Evolutionary conservation across 2,888 invertebrate genomes (phyloP).

Genomic region (Galerucella calmariensis): DNA sequence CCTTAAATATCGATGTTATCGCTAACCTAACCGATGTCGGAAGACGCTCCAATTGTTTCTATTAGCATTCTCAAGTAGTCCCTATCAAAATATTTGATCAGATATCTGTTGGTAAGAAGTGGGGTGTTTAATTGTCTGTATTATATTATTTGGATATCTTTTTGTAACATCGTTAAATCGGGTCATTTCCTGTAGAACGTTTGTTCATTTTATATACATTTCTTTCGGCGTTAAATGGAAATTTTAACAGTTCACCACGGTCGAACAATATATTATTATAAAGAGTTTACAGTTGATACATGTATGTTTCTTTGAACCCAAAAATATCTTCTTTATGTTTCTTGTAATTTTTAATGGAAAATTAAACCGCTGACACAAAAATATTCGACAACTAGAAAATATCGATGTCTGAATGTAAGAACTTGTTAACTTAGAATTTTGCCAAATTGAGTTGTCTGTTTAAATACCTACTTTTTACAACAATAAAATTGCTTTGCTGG

Average conservation of each 20-base stretch:
- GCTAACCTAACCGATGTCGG: slow-evolving; percentile 10
- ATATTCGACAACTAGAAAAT: too few species aligned
- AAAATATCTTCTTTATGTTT: too few species aligned
- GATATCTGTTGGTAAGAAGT: slow-evolving; percentile 40
- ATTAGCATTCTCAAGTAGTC: slow-evolving; percentile 46
- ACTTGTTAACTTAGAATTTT: too few species aligned
- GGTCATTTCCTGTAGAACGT: slow-evolving; percentile 42
- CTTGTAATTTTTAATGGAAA: too few species aligned
- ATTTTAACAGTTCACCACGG: background rate
- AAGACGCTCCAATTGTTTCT: slow-evolving; percentile 40
- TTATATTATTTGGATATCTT: slow-evolving; percentile 48
- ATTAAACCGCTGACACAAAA: too few species aligned
- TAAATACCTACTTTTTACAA: too few species aligned
- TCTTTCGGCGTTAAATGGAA: background rate
- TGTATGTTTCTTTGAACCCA: too few species aligned
- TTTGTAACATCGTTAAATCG: slow-evolving; percentile 45
- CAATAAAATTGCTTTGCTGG: too few species aligned
- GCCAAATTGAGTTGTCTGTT: too few species aligned
- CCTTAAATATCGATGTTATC: slow-evolving; percentile 10
- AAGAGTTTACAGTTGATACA: too few species aligned
- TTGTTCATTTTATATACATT: background rate
- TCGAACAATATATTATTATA: too few species aligned
- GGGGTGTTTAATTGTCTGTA: slow-evolving; percentile 50
- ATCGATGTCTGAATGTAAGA: too few species aligned
- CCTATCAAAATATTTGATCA: slow-evolving; percentile 45